Evolutionary conservation across 2,797 vertebrate genomes (phyloP), one percentile per base, ranked within the genome.

Genomic region (Knipowitschia caucasica): DNA sequence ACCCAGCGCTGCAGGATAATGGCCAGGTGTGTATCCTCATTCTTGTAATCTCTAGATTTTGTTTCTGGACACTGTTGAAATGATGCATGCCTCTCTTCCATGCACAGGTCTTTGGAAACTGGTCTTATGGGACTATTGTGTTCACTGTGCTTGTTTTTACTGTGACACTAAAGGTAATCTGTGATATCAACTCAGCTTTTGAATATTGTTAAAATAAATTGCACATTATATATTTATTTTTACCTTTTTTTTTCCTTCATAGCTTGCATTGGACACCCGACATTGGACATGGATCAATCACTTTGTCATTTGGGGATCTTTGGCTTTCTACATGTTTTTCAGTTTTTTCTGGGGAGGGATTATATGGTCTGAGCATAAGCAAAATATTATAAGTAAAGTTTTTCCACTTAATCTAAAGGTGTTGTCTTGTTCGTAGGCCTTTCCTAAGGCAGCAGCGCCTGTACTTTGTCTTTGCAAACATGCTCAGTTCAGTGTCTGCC

Each of bases 201-300:
- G 0, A 56, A 35, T n/a, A 8, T 8, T 38, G 6, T 31, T 12
- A 30, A 5, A 46, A 36, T 45, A 9, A 24, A 5, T 8, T 30
- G 3, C 14, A 56, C 12, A 12, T 47, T 47, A 20, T 21, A 47
- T 31, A 12, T 1, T 11, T n/a, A 0, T 26, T 2, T 42, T 42
- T 17, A 9, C 27, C 26, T 29, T 7, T 29, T 26, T 10, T 25
- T n/a, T 25, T 11, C 26, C 11, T n/a, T 11, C 64, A 77, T 73
- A 99, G 96, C 90, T 99, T n/a, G 95, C 95, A 0, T 78, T 99
- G 75, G 95, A 99, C 77, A 99, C 96, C 1, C 89, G 93, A 2
- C 96, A 94, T 81, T 99, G 97, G 97, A 99, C 97, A 0, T 99
- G 97, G 96, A 89, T 98, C 87, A 99, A 99, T 88, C 97, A 99